Evolutionary conservation across 2,888 invertebrate genomes (phyloP).

Genomic region (Leptothorax acervorum): DNA sequence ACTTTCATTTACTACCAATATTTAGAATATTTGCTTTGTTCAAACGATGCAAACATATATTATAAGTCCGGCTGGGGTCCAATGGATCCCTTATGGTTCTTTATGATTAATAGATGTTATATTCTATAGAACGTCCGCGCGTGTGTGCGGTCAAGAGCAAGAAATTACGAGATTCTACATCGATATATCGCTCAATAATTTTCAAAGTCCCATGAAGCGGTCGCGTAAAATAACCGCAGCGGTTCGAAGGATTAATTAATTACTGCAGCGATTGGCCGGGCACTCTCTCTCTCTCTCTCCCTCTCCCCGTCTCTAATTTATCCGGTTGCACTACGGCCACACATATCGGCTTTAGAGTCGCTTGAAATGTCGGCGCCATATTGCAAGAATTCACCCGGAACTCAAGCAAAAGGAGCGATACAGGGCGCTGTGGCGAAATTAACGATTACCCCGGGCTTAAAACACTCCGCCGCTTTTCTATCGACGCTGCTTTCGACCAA

Average conservation of each 20-base stretch:
- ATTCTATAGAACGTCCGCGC: not conserved
- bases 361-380: conserved; percentile 40
- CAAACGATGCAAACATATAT: not conserved
- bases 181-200: conserved; percentile 24
- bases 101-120: conserved; percentile 19
- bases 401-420: conserved; percentile 24
- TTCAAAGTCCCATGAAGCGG: conserved; percentile 38
- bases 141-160: not conserved
- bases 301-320: conserved; percentile 2
- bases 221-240: conserved; percentile 42
- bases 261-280: conserved; percentile 19
- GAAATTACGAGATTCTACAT: conserved; percentile 11
- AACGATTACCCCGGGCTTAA: conserved; percentile 48
- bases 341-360: conserved; percentile 23
- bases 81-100: not conserved
- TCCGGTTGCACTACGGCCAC: not conserved
- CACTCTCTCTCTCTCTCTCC: not conserved
- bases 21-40: conserved; percentile 7
- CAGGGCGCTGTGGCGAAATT: conserved; percentile 37
- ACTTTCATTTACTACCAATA: not conserved
- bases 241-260: conserved; percentile 47
- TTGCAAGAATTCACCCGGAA: conserved; percentile 41
- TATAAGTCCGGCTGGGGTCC: not conserved
- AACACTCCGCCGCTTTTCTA: conserved; percentile 53
- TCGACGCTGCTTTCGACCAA: conserved; percentile 37